Base-by-base conservation (phyloP, 64 coral and sea anemone species). In the Orbicella faveolata region DNA sequence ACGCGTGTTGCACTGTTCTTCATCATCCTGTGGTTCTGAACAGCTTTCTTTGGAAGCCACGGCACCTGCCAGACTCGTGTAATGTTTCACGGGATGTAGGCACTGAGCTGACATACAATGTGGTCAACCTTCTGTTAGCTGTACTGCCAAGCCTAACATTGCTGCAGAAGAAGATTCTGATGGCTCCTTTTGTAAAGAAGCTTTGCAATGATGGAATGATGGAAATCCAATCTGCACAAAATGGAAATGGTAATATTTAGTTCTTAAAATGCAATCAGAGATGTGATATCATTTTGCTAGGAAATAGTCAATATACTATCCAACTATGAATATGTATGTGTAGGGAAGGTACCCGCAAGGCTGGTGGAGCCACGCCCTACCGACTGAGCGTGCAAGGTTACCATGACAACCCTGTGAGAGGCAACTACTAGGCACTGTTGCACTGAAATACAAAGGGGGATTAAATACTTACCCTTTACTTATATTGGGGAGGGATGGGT, bases 41-140 rank as follows among this genome's bases (percentile, higher is more conserved):
- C 30, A 81, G 77, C 65, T 90, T 90, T 81, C 35, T 90, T 8
- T 81, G 39, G 77, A 73, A 80, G 1, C n/a, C 36, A 57, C 63
- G 81, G 9, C 36, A 36, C 44, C 44, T 48, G 2, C 33, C 77
- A 3, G 7, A 59, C 14, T 14, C 23, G 41, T 35, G 33, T 12
- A 3, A 34, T 2, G 1, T 73, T 85, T 41, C 8, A 8, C 6
- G 52, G 13, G 65, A 85, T 72, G 65, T 73, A 16, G 36, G 64
- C 20, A 20, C n/a, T 30, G 18, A 34, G 64, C 13, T 72, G 63
- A 85, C 82, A 3, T 85, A 85, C 15, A 70, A 30, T n/a, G 48
- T 85, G 2, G 20, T 65, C 21, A 85, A 85, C 36, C 4, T 85
- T 16, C 65, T 85, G 34, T 23, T 85, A 37, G 36, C n/a, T 33